Percentiles rank a stretch among this genome's conserved stretches.
These are phyloP conservation scores for Pseudocheirus occidentalis DNA, from an alignment of 2,797 vertebrate species.

Conservation along the genomic window DNA sequence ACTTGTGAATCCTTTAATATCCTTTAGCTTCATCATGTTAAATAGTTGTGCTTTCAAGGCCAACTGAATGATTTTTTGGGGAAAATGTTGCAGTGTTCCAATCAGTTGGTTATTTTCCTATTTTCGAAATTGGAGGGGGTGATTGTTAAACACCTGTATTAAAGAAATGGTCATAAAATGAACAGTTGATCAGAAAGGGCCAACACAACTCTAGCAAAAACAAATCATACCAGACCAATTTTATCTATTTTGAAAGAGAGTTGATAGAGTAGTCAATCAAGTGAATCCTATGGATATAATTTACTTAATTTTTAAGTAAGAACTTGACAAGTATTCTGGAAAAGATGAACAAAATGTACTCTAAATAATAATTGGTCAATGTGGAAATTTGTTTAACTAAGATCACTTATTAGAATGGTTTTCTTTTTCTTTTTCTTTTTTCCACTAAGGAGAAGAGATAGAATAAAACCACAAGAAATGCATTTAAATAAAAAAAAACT, in stretches of 20 bases:
- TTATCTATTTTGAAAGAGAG: not conserved
- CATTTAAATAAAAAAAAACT: not conserved
- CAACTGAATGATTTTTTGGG: conserved; percentile 5
- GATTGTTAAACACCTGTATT: conserved; percentile 15
- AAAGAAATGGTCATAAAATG: conserved; percentile 9
- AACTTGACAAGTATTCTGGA: not conserved
- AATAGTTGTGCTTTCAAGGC: conserved; percentile 22
- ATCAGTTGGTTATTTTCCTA: conserved; percentile 5
- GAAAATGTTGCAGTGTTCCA: not conserved
- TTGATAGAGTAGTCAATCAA: not conserved
- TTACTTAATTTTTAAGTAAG: not conserved
- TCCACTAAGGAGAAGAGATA: not conserved
- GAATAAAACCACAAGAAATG: not conserved
- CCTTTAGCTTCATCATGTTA: not conserved
- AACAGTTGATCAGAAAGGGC: not conserved
- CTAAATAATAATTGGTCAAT: not conserved
- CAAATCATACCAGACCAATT: not conserved
- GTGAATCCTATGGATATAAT: not conserved
- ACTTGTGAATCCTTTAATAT: conserved; percentile 33
- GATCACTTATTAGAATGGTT: no score
- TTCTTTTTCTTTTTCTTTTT: no score
- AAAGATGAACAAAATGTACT: not conserved
- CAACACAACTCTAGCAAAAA: not conserved
- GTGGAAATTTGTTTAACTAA: not conserved
- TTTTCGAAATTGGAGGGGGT: conserved; percentile 22